Evolutionary conservation across 2,113 vertebrate genomes (phyloP), one percentile per base, ranked within the genome.

Genomic region (Ursus arctos): DNA sequence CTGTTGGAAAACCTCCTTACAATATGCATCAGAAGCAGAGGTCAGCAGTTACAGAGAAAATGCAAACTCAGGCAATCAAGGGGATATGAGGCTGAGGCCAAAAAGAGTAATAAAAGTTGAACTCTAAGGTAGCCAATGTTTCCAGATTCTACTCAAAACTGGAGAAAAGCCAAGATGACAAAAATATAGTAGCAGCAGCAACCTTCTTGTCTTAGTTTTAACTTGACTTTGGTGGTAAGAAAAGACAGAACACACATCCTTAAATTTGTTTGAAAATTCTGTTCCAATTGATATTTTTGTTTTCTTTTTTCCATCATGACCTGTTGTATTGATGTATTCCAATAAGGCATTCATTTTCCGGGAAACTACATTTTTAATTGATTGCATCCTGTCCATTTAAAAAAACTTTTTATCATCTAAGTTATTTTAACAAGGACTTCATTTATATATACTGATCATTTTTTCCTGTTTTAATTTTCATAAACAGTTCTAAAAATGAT

Each of bases 71-170:
- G 26, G 11, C 3, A 67, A 33, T 40, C 31, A n/a, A 91, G 72
- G 82, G 6, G 24, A 57, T 31, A 36, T 18, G 10, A 49, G 3
- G 49, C 28, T 13, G 18, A 95, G 22, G 24, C 15, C 83, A 33
- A 82, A 26, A 61, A 59, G 43, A 77, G 26, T 40, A 83, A 95
- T 31, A 57, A 61, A 86, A 93, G 47, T 40, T 84, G 63, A 81
- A 1, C 8, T 26, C 65, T 67, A 47, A 93, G 49, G 63, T 36
- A 88, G 31, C 28, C 16, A 43, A 3, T 24, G 19, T 57, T 81
- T 85, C 76, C 61, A 57, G n/a, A 71, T 81, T 88, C 81, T 91
- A 49, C n/a, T 84, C 63, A 91, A 74, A 96, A 76, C 14, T 76
- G 31, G 61, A 87, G 76, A 87, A 92, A 72, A 86, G 72, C 47